phyloP scores from a whole-genome alignment of 2,888 invertebrate genomes.

The Chrysotoxum bicinctum region DNA sequence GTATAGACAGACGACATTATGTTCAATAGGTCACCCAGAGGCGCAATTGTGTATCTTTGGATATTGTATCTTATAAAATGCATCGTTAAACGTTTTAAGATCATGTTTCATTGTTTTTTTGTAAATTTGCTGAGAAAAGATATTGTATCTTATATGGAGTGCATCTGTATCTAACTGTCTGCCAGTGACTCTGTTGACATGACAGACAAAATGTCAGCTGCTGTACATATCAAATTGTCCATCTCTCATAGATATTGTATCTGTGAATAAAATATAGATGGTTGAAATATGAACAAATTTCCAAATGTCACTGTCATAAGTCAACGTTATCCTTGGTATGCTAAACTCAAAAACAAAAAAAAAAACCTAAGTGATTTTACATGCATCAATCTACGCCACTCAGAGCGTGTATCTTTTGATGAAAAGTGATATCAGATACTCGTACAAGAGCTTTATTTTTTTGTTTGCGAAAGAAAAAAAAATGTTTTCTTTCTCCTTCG shows the following conservation, averaged over 20 bases:
- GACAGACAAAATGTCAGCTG: slow-evolving; percentile 58
- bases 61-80: slow-evolving; percentile 28
- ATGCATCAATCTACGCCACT: slow-evolving; percentile 25
- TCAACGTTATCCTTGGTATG: slow-evolving; percentile 50
- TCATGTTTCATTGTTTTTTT: slow-evolving; percentile 54
- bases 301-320: not conserved
- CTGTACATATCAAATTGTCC: slow-evolving; percentile 36
- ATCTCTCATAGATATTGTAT: slow-evolving; percentile 10
- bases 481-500: slow-evolving; percentile 21
- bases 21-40: slow-evolving; percentile 60
- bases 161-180: not conserved
- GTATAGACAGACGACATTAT: slow-evolving; percentile 21
- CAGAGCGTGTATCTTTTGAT: slow-evolving; percentile 18
- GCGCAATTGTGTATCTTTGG: slow-evolving; percentile 54
- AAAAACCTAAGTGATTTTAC: slow-evolving; percentile 52
- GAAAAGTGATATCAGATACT: slow-evolving; percentile 59
- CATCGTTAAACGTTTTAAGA: slow-evolving; percentile 52
- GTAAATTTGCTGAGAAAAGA: slow-evolving; percentile 17
- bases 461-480: slow-evolving; percentile 33
- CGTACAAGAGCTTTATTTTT: slow-evolving; percentile 25
- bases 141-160: not conserved
- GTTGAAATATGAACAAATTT: not conserved
- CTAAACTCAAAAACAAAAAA: slow-evolving; percentile 3
- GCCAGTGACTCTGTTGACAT: slow-evolving; percentile 8
- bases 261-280: not conserved